Percentiles rank a stretch among this genome's conserved stretches.
Evolutionary conservation across 64 coral and sea anemone genomes (phyloP).

Genomic region (Platygyra sinensis): DNA sequence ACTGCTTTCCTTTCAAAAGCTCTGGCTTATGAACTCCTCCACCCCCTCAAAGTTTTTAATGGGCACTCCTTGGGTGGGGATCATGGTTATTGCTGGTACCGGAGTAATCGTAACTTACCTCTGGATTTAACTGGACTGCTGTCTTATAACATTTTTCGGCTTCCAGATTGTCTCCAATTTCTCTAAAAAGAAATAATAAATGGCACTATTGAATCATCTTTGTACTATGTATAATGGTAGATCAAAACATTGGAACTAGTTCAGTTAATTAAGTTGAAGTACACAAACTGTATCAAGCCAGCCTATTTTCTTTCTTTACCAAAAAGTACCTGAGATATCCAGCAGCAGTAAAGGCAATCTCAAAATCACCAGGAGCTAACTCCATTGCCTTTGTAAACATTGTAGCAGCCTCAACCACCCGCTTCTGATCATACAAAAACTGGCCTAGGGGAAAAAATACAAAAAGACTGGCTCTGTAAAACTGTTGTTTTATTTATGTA

Average conservation of each 20-base stretch:
- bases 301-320: not conserved
- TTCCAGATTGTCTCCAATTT: slow-evolving; percentile 62
- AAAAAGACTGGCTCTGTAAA: no score
- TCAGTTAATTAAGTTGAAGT: no score
- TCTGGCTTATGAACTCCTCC: no score
- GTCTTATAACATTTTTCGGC: slow-evolving; percentile 68
- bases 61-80: no score
- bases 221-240: not conserved
- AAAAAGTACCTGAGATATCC: slow-evolving; percentile 45
- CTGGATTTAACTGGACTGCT: slow-evolving; percentile 62
- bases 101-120: slow-evolving; percentile 3
- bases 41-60: no score
- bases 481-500: no score
- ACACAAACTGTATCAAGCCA: not conserved
- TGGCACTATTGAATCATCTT: no score
- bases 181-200: slow-evolving; percentile 47
- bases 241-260: no score
- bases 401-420: slow-evolving; percentile 24
- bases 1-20: no score
- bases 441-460: slow-evolving; percentile 19
- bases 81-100: no score
- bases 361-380: slow-evolving; percentile 57
- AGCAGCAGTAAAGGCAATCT: slow-evolving; percentile 65
- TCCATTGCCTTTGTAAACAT: slow-evolving; percentile 62
- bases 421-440: slow-evolving; percentile 49